Evolutionary conservation across 2,113 vertebrate genomes (phyloP).

Genomic region (Solea solea): DNA sequence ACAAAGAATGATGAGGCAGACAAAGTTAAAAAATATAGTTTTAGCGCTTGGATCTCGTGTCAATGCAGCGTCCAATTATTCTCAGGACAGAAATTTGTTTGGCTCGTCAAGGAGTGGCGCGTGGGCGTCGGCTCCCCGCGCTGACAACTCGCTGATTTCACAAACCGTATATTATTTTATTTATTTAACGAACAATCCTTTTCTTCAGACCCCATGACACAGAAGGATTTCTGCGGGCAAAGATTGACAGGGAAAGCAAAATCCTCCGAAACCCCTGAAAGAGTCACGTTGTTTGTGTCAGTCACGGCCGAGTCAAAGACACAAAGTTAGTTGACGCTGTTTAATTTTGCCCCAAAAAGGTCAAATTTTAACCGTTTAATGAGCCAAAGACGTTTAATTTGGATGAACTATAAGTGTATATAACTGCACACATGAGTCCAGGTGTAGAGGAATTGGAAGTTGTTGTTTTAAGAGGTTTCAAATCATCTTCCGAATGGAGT

Average conservation of each 20-base stretch:
- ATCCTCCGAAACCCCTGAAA: background rate
- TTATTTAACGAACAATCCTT: background rate
- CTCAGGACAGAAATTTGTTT: background rate
- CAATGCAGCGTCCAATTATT: background rate
- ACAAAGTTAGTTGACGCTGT: too few species aligned
- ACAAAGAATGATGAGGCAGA: too few species aligned
- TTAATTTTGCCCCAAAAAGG: too few species aligned
- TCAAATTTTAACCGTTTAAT: too few species aligned
- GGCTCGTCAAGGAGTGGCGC: background rate
- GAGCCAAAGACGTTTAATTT: too few species aligned
- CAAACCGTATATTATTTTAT: background rate
- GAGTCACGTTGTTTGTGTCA: too few species aligned
- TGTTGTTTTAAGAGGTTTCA: background rate
- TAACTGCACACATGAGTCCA: too few species aligned
- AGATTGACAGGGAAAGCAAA: background rate
- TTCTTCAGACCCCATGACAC: too few species aligned
- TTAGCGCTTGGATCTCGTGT: slow-evolving; percentile 1
- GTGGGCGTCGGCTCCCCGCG: slow-evolving; percentile 2
- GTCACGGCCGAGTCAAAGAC: too few species aligned
- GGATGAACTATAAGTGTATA: too few species aligned
- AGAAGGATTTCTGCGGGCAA: background rate
- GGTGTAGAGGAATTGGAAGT: background rate
- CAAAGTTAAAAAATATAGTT: background rate
- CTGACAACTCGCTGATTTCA: too few species aligned
- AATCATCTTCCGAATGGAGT: background rate